Evolutionary conservation across 2,797 vertebrate genomes (phyloP), one percentile per base, ranked within the genome.

Genomic region (Tolypeutes matacus): DNA sequence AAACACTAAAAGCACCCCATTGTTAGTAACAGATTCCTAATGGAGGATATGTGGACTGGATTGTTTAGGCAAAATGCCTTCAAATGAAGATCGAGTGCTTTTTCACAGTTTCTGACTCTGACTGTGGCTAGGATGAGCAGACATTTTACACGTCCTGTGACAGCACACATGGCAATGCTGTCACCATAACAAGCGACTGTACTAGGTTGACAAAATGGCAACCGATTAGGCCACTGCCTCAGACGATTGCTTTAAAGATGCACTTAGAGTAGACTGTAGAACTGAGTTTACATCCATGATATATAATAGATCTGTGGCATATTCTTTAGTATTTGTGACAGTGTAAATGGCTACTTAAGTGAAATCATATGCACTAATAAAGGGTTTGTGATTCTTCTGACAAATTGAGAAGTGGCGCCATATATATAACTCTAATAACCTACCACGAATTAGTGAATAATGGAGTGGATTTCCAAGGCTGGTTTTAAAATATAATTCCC

Each of bases 201-300:
- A 91, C 82, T 62, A 96, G 83, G 51, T 34, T 31, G 85, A 56
- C 31, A 89, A 93, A 91, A 29, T 73, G 78, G 62, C 76, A n/a
- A 88, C 53, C 96, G 89, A 84, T 42, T 73, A 65, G 49, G 96
- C 70, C 53, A 94, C 75, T 95, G 72, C 21, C 93, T 96, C 49
- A n/a, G 27, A 56, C 70, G 94, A 56, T 53, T 83, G 84, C 60
- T 96, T 89, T 62, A 95, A 67, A 83, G 94, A 92, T 94, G 82
- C 36, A 85, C 81, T 18, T 96, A 65, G 21, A 85, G 84, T 96
- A 97, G 58, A 95, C 65, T 82, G 17, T 60, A 64, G 85, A 95
- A 96, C 77, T 58, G 51, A 89, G 86, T 69, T 96, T 96, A 87
- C 53, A 95, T 94, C 25, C 94, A 20, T 86, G 39, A 82, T 73